phyloP scores from a whole-genome alignment of 2,113 vertebrate genomes.

The Apteryx owenii region DNA sequence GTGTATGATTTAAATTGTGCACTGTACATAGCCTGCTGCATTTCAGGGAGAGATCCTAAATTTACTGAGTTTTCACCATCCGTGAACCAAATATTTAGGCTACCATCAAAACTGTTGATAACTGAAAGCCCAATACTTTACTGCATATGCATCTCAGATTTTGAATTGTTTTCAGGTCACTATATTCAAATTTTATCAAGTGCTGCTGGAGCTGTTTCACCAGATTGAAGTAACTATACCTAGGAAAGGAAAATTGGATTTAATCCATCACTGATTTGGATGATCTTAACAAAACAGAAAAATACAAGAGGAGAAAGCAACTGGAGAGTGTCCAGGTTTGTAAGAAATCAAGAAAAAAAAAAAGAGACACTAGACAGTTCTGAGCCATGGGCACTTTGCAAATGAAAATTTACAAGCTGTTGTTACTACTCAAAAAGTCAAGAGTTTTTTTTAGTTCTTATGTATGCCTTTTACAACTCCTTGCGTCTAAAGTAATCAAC shows the following conservation, averaged over 20 bases:
- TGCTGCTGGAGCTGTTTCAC: neutral
- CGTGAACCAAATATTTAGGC: neutral
- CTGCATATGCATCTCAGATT: neutral
- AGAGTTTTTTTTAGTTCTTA: neutral
- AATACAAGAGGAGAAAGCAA: neutral
- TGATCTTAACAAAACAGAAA: too few relatives aligned
- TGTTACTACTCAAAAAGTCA: neutral
- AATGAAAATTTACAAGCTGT: neutral
- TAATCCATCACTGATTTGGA: neutral
- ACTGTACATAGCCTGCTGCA: neutral
- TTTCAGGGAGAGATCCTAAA: too few relatives aligned
- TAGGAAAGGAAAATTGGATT: neutral
- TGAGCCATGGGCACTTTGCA: neutral
- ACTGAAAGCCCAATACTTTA: neutral
- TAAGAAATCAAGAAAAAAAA: neutral
- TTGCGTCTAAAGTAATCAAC: neutral
- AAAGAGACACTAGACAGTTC: neutral
- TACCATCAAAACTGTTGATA: neutral
- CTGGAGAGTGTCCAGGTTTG: rapidly evolving
- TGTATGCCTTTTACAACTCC: neutral
- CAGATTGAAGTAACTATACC: neutral
- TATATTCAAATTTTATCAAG: neutral
- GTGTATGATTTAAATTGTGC: neutral
- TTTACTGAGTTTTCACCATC: neutral
- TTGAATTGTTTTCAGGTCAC: neutral